phyloP scores from a whole-genome alignment of 2,797 vertebrate genomes.

The Oryzias sinensis region DNA sequence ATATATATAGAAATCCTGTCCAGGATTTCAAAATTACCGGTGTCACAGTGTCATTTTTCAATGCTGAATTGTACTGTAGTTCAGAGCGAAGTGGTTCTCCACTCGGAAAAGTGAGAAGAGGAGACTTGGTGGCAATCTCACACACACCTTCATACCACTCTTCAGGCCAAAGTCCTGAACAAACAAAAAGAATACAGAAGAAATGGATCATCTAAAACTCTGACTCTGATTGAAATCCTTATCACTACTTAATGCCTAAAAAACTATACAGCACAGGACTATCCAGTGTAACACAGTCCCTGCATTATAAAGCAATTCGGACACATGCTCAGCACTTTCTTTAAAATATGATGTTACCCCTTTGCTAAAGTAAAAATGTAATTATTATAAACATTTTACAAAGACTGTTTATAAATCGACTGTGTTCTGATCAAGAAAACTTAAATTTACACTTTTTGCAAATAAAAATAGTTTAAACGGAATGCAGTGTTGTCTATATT shows the following conservation, averaged over 20 bases:
- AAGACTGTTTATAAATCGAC: too few species aligned
- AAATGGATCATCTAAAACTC: neutral
- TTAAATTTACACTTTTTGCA: too few species aligned
- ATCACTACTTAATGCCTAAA: too few species aligned
- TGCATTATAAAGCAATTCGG: neutral
- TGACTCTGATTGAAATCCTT: neutral
- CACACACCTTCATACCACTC: conserved; percentile 99
- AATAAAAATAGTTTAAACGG: too few species aligned
- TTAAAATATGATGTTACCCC: neutral
- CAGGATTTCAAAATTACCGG: conserved; percentile 66
- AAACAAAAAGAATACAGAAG: conserved; percentile 1
- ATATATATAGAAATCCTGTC: too few species aligned
- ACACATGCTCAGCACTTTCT: neutral
- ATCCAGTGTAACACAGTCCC: too few species aligned
- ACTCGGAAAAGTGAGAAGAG: conserved; percentile 93
- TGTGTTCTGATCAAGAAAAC: too few species aligned
- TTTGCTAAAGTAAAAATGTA: too few species aligned
- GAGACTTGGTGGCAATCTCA: conserved; percentile 95
- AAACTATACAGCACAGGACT: too few species aligned
- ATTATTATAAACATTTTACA: too few species aligned
- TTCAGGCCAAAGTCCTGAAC: conserved; percentile 92
- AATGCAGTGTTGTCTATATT: too few species aligned
- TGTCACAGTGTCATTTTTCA: conserved; percentile 96
- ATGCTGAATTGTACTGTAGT: conserved; percentile 95
- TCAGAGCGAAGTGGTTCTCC: conserved; percentile 95